Conservation (phyloP, 2,888 invertebrate genomes). For the Willowsia nigromaculata region DNA sequence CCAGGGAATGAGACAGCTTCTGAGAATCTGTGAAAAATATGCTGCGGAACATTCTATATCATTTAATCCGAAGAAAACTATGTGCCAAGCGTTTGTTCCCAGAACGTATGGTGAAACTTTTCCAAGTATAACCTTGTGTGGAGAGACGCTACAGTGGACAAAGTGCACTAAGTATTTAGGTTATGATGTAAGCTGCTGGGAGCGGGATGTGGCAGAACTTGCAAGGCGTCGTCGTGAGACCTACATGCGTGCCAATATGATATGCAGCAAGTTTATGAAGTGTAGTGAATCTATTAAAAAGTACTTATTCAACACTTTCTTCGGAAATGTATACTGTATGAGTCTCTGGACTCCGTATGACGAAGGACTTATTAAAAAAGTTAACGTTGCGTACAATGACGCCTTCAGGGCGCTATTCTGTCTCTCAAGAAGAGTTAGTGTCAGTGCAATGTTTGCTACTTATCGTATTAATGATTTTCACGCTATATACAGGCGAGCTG, state of each 20-base stretch:
- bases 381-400: constrained; percentile 45
- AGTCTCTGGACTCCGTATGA: constrained; percentile 19
- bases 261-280: neutral
- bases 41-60: neutral
- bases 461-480: neutral
- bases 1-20: neutral
- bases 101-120: neutral
- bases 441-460: neutral
- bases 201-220: constrained; percentile 8
- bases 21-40: constrained; percentile 28
- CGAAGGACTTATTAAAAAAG: neutral
- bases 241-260: no score
- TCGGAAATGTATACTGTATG: neutral
- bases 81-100: constrained; percentile 19
- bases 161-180: constrained; percentile 32
- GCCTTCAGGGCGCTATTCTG: constrained; percentile 31
- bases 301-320: constrained; percentile 36
- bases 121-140: neutral
- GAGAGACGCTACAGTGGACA: neutral
- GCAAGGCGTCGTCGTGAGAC: no score
- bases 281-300: constrained; percentile 27
- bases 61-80: constrained; percentile 39
- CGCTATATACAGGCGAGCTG: neutral
- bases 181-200: constrained; percentile 44
- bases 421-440: neutral